phyloP scores from a whole-genome alignment of 1,140 invertebrate genomes.

The Anagrus nilaparvatae region DNA sequence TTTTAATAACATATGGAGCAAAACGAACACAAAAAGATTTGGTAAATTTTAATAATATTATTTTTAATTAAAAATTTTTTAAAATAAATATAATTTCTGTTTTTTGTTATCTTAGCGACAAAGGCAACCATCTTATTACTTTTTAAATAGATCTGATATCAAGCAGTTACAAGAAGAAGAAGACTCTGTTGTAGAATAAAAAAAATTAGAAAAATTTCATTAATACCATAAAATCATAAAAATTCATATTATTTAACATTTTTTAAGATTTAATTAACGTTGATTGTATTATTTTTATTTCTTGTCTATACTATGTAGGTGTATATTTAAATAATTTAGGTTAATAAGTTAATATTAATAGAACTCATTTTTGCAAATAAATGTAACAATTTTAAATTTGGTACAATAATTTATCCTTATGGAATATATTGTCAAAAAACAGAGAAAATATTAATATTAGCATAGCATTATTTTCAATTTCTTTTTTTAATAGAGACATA shows the following conservation, averaged over 20 bases:
- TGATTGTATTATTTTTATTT: background rate
- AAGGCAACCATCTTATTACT: constrained; percentile 82
- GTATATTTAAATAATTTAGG: no score
- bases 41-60: constrained; percentile 32
- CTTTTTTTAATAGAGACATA: no score
- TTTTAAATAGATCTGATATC: constrained; percentile 84
- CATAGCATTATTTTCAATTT: no score
- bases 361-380: no score
- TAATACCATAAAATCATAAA: no score
- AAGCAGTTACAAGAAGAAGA: constrained; percentile 73
- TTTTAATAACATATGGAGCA: constrained; percentile 71
- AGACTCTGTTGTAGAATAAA: constrained; percentile 36
- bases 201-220: background rate
- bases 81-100: background rate
- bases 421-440: no score
- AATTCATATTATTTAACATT: no score
- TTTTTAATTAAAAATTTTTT: background rate
- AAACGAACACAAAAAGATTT: constrained; percentile 74
- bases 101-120: constrained; percentile 49
- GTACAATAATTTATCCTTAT: no score
- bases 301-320: background rate
- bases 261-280: background rate
- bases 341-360: no score
- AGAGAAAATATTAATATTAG: no score
- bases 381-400: no score